Percentiles rank a stretch among this genome's conserved stretches.
Conservation (phyloP, 2,888 invertebrate species). For the Atherix ibis region DNA sequence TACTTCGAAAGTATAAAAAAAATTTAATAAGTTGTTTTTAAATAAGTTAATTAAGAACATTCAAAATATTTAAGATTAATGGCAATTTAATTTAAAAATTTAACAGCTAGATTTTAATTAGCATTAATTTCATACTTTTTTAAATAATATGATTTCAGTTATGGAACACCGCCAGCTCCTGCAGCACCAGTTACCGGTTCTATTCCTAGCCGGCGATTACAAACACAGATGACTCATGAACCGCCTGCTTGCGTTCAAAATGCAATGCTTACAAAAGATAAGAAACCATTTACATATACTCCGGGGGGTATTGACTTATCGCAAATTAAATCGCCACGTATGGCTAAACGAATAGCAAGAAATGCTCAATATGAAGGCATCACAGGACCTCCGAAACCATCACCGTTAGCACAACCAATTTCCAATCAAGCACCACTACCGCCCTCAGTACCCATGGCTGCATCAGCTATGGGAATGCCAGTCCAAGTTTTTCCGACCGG, state of each 20-base stretch:
- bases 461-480: slow-evolving; percentile 46
- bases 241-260: slow-evolving; percentile 83
- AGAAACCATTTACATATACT: slow-evolving; percentile 93
- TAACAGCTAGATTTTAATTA: too few species aligned
- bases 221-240: slow-evolving; percentile 33
- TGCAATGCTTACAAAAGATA: slow-evolving; percentile 91
- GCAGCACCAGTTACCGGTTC: slow-evolving; percentile 18
- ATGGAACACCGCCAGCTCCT: slow-evolving; percentile 34
- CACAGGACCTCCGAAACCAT: slow-evolving; percentile 40
- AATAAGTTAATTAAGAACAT: too few species aligned
- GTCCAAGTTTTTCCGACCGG: slow-evolving; percentile 44
- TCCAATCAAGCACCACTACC: slow-evolving; percentile 29
- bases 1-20: too few species aligned
- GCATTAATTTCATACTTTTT: slow-evolving; percentile 1
- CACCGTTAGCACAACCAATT: slow-evolving; percentile 29
- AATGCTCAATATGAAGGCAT: slow-evolving; percentile 58
- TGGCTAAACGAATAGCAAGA: slow-evolving; percentile 58
- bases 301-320: slow-evolving; percentile 84
- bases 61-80: too few species aligned
- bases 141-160: slow-evolving; percentile 3
- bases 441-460: slow-evolving; percentile 45
- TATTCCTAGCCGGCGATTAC: slow-evolving; percentile 17
- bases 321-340: slow-evolving; percentile 77
- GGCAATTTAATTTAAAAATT: too few species aligned
- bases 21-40: too few species aligned